Base-by-base conservation (phyloP, 2,888 invertebrate genomes). In the Drosophila recens region DNA sequence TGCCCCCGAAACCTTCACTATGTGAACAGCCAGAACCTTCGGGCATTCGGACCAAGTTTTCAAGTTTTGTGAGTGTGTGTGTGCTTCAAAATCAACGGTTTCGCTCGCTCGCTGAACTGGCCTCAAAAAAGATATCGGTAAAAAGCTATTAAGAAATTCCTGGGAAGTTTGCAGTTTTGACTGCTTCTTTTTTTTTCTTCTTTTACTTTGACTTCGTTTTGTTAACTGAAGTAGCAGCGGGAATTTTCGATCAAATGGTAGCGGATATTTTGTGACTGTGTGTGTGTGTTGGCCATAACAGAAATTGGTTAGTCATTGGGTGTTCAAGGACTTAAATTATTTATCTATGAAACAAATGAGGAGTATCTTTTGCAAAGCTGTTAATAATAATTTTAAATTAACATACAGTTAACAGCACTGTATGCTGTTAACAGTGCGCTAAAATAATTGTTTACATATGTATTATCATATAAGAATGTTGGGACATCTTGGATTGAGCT, bases 101-200 rank as follows among this genome's bases (percentile, higher is more conserved):
- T 82, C 64, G 59, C 45, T 62, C 51, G 54, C 42, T 56, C 65
- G 43, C 69, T 53, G 40, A 65, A 58, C 51, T 59, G 72, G 72
- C 72, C 72, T 61, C 67, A 63, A 76, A 66, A 75, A 77, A 82
- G 69, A 89, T 87, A 87, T 85, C 87, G 87, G 87, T 87, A 87
- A 89, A 87, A 89, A 87, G 89, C 87, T 87, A 87, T 87, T 87
- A 89, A 82, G 79, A 82, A 87, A 87, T 87, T 87, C 87, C 72
- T 74, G 79, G 62, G 86, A 89, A 87, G 83, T 83, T 87, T 86
- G 89, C 84, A 87, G 84, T 84, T 88, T 52, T 70, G 54, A 45
- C 36, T 67, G 51, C 23, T 68, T 68, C 73, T 49, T 23, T 23
- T 73, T 73, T 51, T 56, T 36, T 8, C 13, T 23, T 10, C 27